Percentiles rank a stretch among this genome's conserved stretches.
Evolutionary conservation across 2,888 invertebrate species (phyloP).

Genomic region (Leptopilina drosophilae): DNA sequence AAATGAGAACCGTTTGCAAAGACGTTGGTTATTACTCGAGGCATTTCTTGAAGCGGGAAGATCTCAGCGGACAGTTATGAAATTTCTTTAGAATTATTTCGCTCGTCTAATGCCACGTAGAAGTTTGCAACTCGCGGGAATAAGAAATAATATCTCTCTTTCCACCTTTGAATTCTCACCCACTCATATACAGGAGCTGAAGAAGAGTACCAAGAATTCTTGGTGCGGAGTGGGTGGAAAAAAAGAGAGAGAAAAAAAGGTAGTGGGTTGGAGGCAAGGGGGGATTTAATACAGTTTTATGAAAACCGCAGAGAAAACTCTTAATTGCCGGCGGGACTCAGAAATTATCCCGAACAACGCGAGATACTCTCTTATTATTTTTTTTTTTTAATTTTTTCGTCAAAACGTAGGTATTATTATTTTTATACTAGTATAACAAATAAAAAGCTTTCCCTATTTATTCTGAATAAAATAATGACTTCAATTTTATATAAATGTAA

Average conservation of each 20-base stretch:
- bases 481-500: too few relatives aligned
- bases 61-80: constrained; percentile 73
- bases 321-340: constrained; percentile 70
- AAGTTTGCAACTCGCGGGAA: constrained; percentile 63
- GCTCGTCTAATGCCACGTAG: constrained; percentile 63
- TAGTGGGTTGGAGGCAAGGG: too few relatives aligned
- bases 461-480: background rate
- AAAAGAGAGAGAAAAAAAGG: too few relatives aligned
- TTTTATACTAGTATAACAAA: background rate
- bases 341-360: constrained; percentile 62
- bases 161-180: constrained; percentile 51
- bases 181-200: constrained; percentile 13
- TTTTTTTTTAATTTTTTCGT: constrained; percentile 45
- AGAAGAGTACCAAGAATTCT: constrained; percentile 18
- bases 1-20: constrained; percentile 58
- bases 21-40: constrained; percentile 61
- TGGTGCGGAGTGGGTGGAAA: constrained; percentile 42
- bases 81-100: constrained; percentile 76
- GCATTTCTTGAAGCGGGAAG: constrained; percentile 59
- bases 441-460: background rate
- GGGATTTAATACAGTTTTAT: constrained; percentile 74
- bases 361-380: constrained; percentile 22
- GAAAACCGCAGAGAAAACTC: constrained; percentile 72
- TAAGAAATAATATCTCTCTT: constrained; percentile 72
- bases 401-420: constrained; percentile 39